A percentile compares a stretch with the other conserved stretches of the same genome.
Evolutionary conservation across 2,113 vertebrate genomes (phyloP).

Genomic region (Rissa tridactyla): DNA sequence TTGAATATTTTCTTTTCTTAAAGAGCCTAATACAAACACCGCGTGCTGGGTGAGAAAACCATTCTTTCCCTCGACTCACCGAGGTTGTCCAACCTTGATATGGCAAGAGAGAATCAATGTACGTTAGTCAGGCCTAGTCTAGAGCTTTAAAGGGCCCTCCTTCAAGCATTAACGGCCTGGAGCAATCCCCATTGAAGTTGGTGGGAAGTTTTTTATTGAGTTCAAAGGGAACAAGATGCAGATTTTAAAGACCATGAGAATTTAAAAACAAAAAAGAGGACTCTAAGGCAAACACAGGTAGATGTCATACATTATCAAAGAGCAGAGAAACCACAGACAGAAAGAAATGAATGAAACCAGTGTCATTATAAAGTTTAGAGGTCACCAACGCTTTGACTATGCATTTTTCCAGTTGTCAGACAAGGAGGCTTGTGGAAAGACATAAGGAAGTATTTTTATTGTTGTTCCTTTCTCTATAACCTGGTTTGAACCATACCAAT

Average conservation of each 20-base stretch:
- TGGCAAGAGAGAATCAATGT: neutral
- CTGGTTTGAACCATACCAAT: neutral
- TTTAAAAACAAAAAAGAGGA: neutral
- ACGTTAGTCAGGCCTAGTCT: neutral
- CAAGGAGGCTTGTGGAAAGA: neutral
- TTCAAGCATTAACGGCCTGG: too few species aligned
- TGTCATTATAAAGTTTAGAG: neutral
- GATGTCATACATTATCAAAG: neutral
- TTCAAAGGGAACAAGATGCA: neutral
- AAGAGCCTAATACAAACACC: neutral
- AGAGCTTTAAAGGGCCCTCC: neutral
- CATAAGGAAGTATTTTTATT: neutral
- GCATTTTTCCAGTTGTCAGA: neutral
- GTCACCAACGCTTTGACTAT: neutral
- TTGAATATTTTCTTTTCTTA: neutral
- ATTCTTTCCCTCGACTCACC: too few species aligned
- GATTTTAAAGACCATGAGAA: neutral
- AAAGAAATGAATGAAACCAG: neutral
- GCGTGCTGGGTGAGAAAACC: neutral
- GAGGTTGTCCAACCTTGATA: neutral
- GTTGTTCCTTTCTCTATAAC: neutral
- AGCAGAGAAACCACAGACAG: neutral
- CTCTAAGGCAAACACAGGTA: neutral
- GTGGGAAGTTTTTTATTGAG: neutral
- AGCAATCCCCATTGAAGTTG: neutral